A percentile compares a stretch with the other conserved stretches of the same genome.
These are phyloP conservation scores for Aldrovandia affinis DNA, from an alignment of 2,797 vertebrate species.

Conservation along the genomic window DNA sequence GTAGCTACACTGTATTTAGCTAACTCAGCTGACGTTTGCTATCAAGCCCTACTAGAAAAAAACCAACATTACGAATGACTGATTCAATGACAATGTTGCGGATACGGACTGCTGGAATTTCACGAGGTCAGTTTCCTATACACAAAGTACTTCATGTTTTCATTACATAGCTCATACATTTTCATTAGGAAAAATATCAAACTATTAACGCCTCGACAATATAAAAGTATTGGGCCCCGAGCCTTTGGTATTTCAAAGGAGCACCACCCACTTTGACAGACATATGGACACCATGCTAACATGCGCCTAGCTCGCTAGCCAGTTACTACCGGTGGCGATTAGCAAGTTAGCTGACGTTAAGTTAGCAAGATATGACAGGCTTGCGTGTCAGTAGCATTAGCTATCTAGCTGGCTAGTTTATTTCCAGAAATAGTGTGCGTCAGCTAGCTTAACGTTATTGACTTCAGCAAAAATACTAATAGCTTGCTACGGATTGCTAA, in stretches of 20 bases:
- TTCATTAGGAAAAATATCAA: background rate
- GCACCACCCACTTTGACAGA: constrained; percentile 36
- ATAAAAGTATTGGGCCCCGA: background rate
- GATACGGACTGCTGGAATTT: no score
- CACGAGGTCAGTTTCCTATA: background rate
- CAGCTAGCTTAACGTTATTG: background rate
- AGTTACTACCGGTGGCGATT: background rate
- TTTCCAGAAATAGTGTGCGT: background rate
- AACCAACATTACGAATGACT: background rate
- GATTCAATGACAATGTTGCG: background rate
- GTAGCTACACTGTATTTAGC: background rate
- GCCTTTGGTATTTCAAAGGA: constrained; percentile 15
- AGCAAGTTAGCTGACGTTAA: background rate
- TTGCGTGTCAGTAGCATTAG: background rate
- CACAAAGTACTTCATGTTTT: background rate
- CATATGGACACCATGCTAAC: constrained; percentile 4
- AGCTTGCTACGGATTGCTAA: background rate
- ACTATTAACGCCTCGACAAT: background rate
- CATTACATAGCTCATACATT: background rate
- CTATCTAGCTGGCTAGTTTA: background rate
- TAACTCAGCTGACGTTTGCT: background rate
- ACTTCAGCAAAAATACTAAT: background rate
- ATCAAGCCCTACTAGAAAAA: background rate
- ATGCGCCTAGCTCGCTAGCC: background rate
- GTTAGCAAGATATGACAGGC: background rate